Percentiles rank a stretch among this genome's conserved stretches.
Conservation (phyloP, 2,113 vertebrate species). For the Porphyrio hochstetteri region DNA sequence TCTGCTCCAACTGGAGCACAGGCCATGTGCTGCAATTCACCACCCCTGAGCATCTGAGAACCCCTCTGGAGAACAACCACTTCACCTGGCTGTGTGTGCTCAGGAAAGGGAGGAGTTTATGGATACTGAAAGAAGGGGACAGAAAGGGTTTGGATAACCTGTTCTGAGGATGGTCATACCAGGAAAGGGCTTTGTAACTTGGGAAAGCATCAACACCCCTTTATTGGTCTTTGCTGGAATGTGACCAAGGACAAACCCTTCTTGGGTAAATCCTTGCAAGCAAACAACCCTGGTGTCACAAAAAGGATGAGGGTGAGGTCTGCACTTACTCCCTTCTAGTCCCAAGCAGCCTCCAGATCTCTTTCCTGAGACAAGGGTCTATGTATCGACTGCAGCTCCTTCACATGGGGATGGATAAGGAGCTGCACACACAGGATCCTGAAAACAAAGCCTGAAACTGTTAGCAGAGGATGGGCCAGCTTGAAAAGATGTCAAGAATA, state of each 20-base stretch:
- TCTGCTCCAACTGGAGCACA: not conserved
- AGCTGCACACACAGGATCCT: not conserved
- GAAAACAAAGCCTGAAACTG: not conserved
- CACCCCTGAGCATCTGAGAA: not conserved
- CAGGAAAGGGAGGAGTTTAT: not conserved
- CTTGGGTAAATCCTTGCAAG: not conserved
- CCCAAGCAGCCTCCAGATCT: not conserved
- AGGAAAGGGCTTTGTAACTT: accelerated
- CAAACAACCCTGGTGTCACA: not conserved
- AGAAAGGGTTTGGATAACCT: not conserved
- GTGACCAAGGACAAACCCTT: not conserved
- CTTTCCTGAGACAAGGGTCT: not conserved
- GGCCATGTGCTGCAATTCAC: not conserved
- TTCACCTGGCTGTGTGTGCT: accelerated
- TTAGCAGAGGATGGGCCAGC: not conserved
- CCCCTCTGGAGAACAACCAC: not conserved
- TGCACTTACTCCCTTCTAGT: not conserved
- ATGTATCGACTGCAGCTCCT: not conserved
- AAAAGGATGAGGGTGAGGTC: not conserved
- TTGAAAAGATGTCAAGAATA: not conserved
- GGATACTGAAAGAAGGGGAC: not conserved
- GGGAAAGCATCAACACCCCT: not conserved
- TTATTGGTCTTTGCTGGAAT: not conserved
- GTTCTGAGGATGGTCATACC: not conserved
- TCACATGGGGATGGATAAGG: not conserved